phyloP scores from a whole-genome alignment of 2,113 vertebrate species.

The Lycaon pictus region DNA sequence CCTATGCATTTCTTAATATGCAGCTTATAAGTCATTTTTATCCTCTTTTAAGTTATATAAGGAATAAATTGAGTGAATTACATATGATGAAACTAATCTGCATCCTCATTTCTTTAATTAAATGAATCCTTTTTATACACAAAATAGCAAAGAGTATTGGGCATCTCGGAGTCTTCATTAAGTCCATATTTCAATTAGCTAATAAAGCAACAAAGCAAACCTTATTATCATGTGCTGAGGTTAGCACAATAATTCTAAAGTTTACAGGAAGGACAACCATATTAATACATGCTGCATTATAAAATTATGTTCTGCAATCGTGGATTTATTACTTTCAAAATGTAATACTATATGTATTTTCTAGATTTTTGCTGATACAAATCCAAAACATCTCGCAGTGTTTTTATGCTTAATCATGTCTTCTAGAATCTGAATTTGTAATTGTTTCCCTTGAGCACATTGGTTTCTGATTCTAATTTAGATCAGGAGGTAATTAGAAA shows the following conservation, averaged over 20 bases:
- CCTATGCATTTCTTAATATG: neutral
- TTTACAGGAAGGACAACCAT: neutral
- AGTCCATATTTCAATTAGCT: slow-evolving; percentile 2
- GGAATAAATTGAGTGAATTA: neutral
- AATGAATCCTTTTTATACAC: neutral
- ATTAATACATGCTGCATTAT: neutral
- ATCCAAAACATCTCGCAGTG: neutral
- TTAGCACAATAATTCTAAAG: neutral
- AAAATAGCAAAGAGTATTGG: neutral
- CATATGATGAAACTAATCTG: neutral
- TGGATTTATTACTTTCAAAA: neutral
- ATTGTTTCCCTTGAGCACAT: neutral
- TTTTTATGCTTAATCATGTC: slow-evolving; percentile 43
- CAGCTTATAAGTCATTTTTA: neutral
- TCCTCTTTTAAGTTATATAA: neutral
- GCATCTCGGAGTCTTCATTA: neutral
- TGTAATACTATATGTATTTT: neutral
- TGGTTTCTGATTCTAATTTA: slow-evolving; percentile 54
- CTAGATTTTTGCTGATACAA: neutral
- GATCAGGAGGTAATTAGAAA: slow-evolving; percentile 57
- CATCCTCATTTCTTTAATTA: slow-evolving; percentile 3
- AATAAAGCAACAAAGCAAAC: neutral
- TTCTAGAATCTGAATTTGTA: slow-evolving; percentile 46
- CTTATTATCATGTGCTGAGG: neutral
- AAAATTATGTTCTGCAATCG: neutral